These are phyloP conservation scores for Aegotheles bennettii DNA, from an alignment of 2,113 vertebrate genomes.

Conservation along the genomic window DNA sequence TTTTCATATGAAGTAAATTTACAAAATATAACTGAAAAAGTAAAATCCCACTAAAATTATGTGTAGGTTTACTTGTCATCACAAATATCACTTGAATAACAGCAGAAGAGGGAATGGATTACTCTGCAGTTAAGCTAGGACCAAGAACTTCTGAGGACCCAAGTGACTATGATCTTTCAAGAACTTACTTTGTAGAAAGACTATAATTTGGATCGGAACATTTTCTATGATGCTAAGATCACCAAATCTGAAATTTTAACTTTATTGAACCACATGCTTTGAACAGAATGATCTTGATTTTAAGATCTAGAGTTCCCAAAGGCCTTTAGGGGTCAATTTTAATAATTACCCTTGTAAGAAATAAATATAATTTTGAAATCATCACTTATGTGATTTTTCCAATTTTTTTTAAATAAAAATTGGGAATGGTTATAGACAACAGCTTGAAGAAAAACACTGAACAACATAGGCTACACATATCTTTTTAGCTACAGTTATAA, in stretches of 20 bases:
- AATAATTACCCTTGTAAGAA: neutral
- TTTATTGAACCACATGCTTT: neutral
- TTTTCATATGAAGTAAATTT: neutral
- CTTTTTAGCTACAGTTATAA: neutral
- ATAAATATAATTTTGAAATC: neutral
- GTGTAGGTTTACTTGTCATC: neutral
- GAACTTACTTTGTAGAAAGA: neutral
- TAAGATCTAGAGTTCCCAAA: neutral
- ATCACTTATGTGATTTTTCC: neutral
- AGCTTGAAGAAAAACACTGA: neutral
- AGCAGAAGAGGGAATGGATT: neutral
- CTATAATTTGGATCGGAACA: neutral
- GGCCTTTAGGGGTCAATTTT: neutral
- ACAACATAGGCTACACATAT: neutral
- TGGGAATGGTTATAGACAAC: neutral
- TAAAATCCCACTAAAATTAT: neutral
- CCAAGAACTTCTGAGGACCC: neutral
- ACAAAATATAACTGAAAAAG: neutral
- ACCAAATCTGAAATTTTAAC: neutral
- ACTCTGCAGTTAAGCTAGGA: neutral
- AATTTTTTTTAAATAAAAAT: neutral
- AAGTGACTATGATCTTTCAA: neutral
- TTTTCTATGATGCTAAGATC: neutral
- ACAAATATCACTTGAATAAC: neutral
- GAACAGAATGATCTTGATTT: neutral